phyloP scores from a whole-genome alignment of 2,113 vertebrate species.

The Pelusios castaneus region DNA sequence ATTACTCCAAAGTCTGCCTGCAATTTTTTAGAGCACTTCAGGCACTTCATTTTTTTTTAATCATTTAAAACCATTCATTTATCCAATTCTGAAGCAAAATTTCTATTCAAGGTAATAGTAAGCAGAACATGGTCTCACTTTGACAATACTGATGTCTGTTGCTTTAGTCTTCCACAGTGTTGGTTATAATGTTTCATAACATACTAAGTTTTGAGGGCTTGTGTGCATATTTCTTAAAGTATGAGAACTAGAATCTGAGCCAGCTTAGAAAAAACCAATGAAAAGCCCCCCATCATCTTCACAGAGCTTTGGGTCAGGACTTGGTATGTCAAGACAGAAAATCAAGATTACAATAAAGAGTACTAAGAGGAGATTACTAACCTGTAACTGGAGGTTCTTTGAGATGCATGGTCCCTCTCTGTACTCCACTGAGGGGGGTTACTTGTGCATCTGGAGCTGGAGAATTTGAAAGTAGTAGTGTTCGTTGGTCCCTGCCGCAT shows the following conservation, averaged over 20 bases:
- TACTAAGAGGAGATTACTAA: no score
- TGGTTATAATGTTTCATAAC: neutral
- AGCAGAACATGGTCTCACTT: neutral
- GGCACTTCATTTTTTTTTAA: neutral
- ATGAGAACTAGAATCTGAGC: neutral
- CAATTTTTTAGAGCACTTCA: neutral
- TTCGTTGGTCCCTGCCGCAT: no score
- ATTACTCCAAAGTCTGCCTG: neutral
- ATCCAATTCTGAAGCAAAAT: neutral
- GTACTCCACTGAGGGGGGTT: no score
- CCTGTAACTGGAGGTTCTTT: no score
- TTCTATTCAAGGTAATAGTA: neutral
- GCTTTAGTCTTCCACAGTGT: neutral
- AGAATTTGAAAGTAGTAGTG: no score
- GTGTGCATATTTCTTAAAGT: neutral
- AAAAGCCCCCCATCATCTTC: rapidly evolving
- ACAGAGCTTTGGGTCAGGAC: neutral
- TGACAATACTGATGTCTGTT: neutral
- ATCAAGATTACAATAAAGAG: no score
- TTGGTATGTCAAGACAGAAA: neutral
- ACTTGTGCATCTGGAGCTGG: no score
- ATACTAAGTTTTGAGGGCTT: no score
- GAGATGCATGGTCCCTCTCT: no score
- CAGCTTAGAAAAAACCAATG: neutral
- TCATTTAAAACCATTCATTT: neutral